Base-by-base conservation (phyloP, 2,113 vertebrate genomes). In the Spea bombifrons region DNA sequence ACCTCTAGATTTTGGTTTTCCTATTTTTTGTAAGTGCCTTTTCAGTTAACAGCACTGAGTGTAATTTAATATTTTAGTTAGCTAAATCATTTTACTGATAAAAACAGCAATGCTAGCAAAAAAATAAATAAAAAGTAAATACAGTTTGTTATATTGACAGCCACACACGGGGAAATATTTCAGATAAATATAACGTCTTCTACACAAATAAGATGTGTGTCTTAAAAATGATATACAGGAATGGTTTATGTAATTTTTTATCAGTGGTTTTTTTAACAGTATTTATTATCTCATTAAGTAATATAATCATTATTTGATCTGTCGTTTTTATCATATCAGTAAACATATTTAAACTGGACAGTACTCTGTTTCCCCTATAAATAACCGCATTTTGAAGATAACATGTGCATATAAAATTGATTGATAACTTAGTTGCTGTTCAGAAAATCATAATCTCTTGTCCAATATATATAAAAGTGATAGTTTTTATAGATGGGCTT, bases 31-130 rank as follows among this genome's bases (percentile, higher is more conserved):
- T 53, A 68, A 73, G 47, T 44, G 17, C 63, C 47, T 73, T 80
- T 67, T 68, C 78, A 74, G 78, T 80, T 80, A 80, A 80, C 73
- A 80, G 71, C 55, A 66, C 45, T 50, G 48, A 76, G 71, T 64
- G 66, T 78, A 72, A 80, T 74, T 80, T 68, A 68, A 74, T 80
- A 80, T 80, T 80, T 80, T 80, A 80, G 71, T 80, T 80, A 80
- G 78, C 78, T 80, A 80, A 80, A 80, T 80, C 78, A 80, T 80
- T 66, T 74, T 74, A 64, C 78, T 74, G 78, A 80, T 80, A 80
- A 74, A 73, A 80, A 73, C 64, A 74, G 71, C 52, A 68, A 64
- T 68, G 78, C 74, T 80, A 80, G 64, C 53, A 74, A 53, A 74
- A 80, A 66, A 48, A 64, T 1, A 30, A 30, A 30, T 74, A 74